Conservation (phyloP, 2,113 vertebrate genomes). For the Macquaria ambigua region DNA sequence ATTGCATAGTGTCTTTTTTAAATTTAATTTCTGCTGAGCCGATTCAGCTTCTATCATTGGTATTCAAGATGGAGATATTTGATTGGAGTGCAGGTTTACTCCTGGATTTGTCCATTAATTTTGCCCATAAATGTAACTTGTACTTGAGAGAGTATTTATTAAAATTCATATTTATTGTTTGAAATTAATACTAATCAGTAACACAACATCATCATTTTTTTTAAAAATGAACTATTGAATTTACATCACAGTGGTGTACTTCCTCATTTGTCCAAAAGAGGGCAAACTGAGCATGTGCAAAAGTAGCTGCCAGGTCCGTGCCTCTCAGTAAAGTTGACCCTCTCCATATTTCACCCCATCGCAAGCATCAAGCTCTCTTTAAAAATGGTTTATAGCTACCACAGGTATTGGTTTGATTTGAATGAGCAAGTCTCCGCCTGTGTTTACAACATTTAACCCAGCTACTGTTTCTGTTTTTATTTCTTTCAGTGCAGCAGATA, state of each 20-base stretch:
- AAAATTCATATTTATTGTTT: constrained; percentile 83
- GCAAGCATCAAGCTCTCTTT: constrained; percentile 5
- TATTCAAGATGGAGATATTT: constrained; percentile 61
- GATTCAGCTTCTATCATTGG: constrained; percentile 56
- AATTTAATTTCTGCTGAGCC: constrained; percentile 56
- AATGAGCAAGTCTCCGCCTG: constrained; percentile 1
- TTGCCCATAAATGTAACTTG: constrained; percentile 65
- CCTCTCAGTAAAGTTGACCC: constrained; percentile 22
- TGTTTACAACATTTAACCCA: constrained; percentile 57
- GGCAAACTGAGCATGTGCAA: constrained; percentile 63
- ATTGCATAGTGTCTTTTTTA: constrained; percentile 58
- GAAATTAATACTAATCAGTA: constrained; percentile 53
- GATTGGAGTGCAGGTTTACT: constrained; percentile 84
- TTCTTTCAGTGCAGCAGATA: constrained; percentile 38
- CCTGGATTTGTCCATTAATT: constrained; percentile 67
- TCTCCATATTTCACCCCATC: constrained; percentile 15
- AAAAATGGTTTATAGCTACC: constrained; percentile 18
- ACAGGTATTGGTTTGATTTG: neutral
- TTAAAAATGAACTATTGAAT: neutral
- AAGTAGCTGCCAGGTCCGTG: constrained; percentile 19
- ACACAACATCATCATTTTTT: neutral
- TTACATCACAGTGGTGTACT: constrained; percentile 44
- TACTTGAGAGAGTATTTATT: constrained; percentile 85
- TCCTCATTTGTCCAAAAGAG: constrained; percentile 65
- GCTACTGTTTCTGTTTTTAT: constrained; percentile 56